Evolutionary conservation across 2,888 invertebrate species (phyloP), one percentile per base, ranked within the genome.

Genomic region (Proisotoma minuta): DNA sequence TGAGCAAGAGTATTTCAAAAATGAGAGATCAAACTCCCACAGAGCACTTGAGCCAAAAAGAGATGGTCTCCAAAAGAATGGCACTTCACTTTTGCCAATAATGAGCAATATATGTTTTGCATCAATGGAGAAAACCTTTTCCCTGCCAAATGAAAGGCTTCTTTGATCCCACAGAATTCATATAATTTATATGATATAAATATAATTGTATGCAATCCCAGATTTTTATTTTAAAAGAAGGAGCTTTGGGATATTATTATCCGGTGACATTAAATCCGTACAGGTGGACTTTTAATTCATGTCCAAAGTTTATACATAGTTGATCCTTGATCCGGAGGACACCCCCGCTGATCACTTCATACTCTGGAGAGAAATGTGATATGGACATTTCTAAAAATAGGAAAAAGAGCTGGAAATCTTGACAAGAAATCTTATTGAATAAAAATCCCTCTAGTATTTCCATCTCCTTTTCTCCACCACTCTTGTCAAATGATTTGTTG

Each of bases 281-380:
- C 67, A 67, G 67, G 64, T 67, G 67, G 67, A 67, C 67, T 62
- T 61, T 62, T 60, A 3, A n/a, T 24, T 8, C 23, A 5, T 23
- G 23, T 49, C 49, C 49, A 49, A 5, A 18, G 5, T 5, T 47
- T 24, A 20, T 12, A 24, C 3, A 8, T 23, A 22, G 22, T 49
- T 49, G 5, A 10, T 49, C 20, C n/a, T 49, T 15, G 20, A 18
- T 10, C 5, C n/a, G 5, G 47, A 15, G 50, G 57, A 70, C 70
- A 70, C 73, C 73, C 73, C 71, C 71, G 73, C 73, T 73, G 73
- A 69, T 73, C 63, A 70, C 69, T 70, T 72, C 69, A 70, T 72
- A 68, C 60, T 59, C 57, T 65, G 59, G 59, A 68, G 68, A 66
- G 71, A 72, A 73, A 73, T 69, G 69, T 68, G 70, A 73, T 71